Evolutionary conservation across 1,140 invertebrate species (phyloP).

Genomic region (Drosophila parabipectinata): DNA sequence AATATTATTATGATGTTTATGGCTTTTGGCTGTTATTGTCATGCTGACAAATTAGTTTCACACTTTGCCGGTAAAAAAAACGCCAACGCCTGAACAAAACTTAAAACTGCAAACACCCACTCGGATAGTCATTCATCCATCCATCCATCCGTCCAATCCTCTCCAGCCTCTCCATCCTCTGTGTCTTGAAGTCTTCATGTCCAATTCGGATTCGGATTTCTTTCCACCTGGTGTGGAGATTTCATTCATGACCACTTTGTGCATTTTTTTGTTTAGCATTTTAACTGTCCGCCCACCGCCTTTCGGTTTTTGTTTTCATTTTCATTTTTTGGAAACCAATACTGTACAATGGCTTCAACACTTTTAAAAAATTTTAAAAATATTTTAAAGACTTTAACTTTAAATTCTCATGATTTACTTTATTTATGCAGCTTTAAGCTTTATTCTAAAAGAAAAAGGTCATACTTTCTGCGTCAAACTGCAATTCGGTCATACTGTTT

Average conservation of each 20-base stretch:
- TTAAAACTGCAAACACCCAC: slow-evolving; percentile 24
- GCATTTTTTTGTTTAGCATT: slow-evolving; percentile 12
- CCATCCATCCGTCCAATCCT: slow-evolving; percentile 20
- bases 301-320: slow-evolving; percentile 1
- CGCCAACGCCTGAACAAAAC: slow-evolving; percentile 39
- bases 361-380: not conserved
- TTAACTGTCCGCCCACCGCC: slow-evolving; percentile 61
- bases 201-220: slow-evolving; percentile 1
- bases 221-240: not conserved
- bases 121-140: slow-evolving; percentile 45
- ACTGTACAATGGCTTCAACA: not conserved
- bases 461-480: not conserved
- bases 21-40: slow-evolving; percentile 78
- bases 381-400: not conserved
- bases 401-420: too few species aligned
- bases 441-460: not conserved
- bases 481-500: too few species aligned
- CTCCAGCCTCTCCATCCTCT: not conserved
- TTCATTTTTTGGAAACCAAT: slow-evolving; percentile 4
- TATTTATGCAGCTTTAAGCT: too few species aligned
- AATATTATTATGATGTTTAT: slow-evolving; percentile 82
- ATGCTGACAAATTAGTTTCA: slow-evolving; percentile 82
- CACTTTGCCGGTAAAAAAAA: slow-evolving; percentile 58
- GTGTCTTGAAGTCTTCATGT: not conserved
- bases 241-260: slow-evolving; percentile 41